Evolutionary conservation across 2,113 vertebrate genomes (phyloP).

Genomic region (Butorides virescens): DNA sequence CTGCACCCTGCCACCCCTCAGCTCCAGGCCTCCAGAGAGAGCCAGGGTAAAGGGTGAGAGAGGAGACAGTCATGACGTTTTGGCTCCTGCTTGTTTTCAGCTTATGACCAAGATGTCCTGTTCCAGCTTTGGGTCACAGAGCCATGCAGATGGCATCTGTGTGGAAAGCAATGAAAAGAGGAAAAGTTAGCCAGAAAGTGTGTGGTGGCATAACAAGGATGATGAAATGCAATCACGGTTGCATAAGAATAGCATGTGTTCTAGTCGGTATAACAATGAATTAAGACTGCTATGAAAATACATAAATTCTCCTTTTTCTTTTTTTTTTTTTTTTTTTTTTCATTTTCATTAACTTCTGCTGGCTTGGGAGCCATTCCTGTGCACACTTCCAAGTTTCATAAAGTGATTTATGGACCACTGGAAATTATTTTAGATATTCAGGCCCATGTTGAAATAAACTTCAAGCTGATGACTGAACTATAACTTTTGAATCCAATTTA

Average conservation of each 20-base stretch:
- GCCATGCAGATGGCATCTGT: neutral
- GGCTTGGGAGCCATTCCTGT: neutral
- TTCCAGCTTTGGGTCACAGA: neutral
- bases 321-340: neutral
- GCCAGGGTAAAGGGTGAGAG: neutral
- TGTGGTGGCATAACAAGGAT: neutral
- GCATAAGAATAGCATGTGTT: neutral
- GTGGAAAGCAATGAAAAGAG: neutral
- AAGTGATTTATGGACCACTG: neutral
- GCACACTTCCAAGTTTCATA: neutral
- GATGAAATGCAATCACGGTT: neutral
- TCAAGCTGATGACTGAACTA: neutral
- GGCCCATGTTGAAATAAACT: neutral
- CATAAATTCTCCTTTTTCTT: neutral
- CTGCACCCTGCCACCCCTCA: neutral
- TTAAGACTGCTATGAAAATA: neutral
- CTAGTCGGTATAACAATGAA: neutral
- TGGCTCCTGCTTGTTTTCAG: neutral
- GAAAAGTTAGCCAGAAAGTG: neutral
- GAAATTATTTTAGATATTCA: slow-evolving; percentile 13
- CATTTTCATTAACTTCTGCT: slow-evolving; percentile 11
- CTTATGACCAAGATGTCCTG: neutral
- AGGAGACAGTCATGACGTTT: neutral
- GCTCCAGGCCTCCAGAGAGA: neutral
- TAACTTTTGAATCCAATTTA: slow-evolving; percentile 39